Percentiles rank a stretch among this genome's conserved stretches.
phyloP scores from a whole-genome alignment of 2,888 invertebrate species.

The Orchesella flavescens region DNA sequence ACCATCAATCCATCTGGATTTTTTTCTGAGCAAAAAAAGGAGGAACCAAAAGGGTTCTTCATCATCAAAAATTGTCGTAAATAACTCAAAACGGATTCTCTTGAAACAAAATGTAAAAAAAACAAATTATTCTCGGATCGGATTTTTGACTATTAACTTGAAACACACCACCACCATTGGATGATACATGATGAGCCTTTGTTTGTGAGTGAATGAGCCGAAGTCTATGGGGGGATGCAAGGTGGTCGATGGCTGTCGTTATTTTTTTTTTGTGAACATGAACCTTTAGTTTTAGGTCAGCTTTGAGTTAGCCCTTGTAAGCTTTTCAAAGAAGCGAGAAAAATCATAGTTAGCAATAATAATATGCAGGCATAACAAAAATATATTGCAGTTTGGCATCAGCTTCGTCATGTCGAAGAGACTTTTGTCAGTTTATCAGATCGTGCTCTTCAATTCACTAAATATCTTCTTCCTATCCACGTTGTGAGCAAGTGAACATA shows the following conservation, averaged over 20 bases:
- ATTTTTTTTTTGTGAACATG: conserved; percentile 22
- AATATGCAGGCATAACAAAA: neutral
- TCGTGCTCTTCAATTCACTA: conserved; percentile 35
- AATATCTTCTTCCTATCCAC: conserved; percentile 5
- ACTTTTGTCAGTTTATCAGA: conserved; percentile 55
- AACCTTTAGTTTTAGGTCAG: too few relatives aligned
- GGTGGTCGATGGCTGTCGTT: conserved; percentile 46
- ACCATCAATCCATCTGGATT: conserved; percentile 59
- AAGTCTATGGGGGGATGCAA: conserved; percentile 13
- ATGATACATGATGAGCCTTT: too few relatives aligned
- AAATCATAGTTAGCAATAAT: neutral
- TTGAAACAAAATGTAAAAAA: conserved; percentile 37
- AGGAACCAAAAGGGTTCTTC: conserved; percentile 62
- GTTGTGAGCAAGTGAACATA: too few relatives aligned
- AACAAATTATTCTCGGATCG: conserved; percentile 37
- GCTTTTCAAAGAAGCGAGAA: too few relatives aligned
- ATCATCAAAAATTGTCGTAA: conserved; percentile 62
- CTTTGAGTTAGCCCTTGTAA: too few relatives aligned
- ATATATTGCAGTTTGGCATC: neutral
- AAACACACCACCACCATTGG: conserved; percentile 17
- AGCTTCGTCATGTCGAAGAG: neutral
- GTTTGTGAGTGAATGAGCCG: neutral
- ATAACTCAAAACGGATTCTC: conserved; percentile 60
- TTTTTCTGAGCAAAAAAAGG: conserved; percentile 53
- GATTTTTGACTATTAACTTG: conserved; percentile 3